phyloP scores from a whole-genome alignment of 2,888 invertebrate genomes.

The Drosophila sordidula region DNA sequence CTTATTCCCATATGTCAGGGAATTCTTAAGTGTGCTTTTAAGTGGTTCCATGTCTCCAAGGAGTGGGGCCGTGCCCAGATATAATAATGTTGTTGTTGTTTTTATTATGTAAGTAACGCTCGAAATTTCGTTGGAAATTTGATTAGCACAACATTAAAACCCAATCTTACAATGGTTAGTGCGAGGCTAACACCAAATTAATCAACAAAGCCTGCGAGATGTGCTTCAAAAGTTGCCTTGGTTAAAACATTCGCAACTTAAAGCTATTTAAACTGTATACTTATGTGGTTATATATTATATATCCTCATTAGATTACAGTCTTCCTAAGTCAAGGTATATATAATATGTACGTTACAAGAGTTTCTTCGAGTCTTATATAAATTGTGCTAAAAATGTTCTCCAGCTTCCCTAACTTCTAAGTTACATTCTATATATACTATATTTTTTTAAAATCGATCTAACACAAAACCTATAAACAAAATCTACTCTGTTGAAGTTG shows the following conservation, averaged over 20 bases:
- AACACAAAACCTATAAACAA: too few relatives aligned
- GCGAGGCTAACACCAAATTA: conserved; percentile 14
- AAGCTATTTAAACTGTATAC: too few relatives aligned
- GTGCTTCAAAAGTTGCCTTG: conserved; percentile 21
- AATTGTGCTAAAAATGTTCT: not conserved
- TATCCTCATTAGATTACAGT: too few relatives aligned
- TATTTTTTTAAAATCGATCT: too few relatives aligned
- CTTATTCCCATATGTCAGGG: conserved; percentile 53
- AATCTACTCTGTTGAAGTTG: too few relatives aligned
- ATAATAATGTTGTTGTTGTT: conserved; percentile 15
- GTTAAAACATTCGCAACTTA: too few relatives aligned
- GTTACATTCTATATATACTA: too few relatives aligned
- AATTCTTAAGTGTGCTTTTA: conserved; percentile 55
- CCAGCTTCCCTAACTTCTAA: too few relatives aligned
- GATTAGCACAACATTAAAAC: conserved; percentile 60
- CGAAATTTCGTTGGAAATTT: conserved; percentile 51
- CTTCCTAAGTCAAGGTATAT: too few relatives aligned
- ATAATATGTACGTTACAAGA: too few relatives aligned
- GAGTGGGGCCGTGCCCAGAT: conserved; percentile 26
- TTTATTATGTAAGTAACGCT: conserved; percentile 52
- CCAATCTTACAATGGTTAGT: conserved; percentile 26
- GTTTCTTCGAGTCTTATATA: not conserved
- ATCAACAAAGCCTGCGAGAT: conserved; percentile 19
- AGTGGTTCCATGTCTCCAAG: conserved; percentile 10
- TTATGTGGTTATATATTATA: too few relatives aligned